Percentiles rank a stretch among this genome's conserved stretches.
Evolutionary conservation across 2,888 invertebrate genomes (phyloP).

Genomic region (Leptinotarsa tumamoca): DNA sequence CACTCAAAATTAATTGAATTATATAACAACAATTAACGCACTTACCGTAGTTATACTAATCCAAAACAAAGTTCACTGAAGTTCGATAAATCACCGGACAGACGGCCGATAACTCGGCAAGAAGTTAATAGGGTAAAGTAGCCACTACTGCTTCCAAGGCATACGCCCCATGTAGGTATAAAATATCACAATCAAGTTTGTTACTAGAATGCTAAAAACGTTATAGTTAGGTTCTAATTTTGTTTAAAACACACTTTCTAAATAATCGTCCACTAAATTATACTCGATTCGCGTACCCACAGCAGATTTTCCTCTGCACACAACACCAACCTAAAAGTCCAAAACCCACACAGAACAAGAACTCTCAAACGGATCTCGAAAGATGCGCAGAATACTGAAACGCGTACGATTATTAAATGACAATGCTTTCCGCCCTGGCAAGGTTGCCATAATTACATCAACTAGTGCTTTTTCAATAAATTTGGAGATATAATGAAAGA

Average conservation of each 20-base stretch:
- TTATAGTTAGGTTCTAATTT: background rate
- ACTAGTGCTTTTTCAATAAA: too few species aligned
- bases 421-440: constrained; percentile 15
- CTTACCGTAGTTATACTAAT: constrained; percentile 48
- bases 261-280: constrained; percentile 36
- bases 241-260: constrained; percentile 2
- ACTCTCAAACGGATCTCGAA: background rate
- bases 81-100: constrained; percentile 40
- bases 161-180: constrained; percentile 60
- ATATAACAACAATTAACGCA: constrained; percentile 18
- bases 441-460: too few species aligned
- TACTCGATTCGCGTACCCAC: constrained; percentile 59
- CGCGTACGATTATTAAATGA: constrained; percentile 29
- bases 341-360: constrained; percentile 22
- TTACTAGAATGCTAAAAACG: constrained; percentile 6
- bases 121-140: constrained; percentile 42
- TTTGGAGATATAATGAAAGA: too few species aligned
- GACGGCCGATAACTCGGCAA: constrained; percentile 38
- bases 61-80: constrained; percentile 41
- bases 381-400: constrained; percentile 16
- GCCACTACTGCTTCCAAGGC: constrained; percentile 55
- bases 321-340: constrained; percentile 40
- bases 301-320: constrained; percentile 57
- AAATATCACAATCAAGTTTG: constrained; percentile 16
- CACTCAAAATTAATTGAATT: constrained; percentile 23